Evolutionary conservation across 2,888 invertebrate genomes (phyloP), one percentile per base, ranked within the genome.

Genomic region (Drosophila phalerata): DNA sequence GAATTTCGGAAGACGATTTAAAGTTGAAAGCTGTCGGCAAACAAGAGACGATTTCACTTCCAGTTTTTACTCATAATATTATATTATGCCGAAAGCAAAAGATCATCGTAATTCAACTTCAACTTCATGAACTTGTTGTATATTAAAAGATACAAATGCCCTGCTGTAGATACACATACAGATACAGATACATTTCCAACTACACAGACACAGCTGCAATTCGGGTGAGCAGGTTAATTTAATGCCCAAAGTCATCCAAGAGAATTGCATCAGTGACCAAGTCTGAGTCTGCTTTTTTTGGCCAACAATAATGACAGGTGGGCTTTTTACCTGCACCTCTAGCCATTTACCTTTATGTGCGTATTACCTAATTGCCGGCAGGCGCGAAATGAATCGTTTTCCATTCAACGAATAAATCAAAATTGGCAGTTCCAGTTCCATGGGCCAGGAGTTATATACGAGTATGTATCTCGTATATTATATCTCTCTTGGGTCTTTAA

Each of bases 351-450:
- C 60, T 70, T 64, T 70, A 70, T 66, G 77, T 68, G 67, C 55
- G 68, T 63, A 73, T 84, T 82, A 81, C 81, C 76, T 76, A 85
- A 84, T 82, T 81, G 85, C 68, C 76, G 77, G 68, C 71, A 73
- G 85, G 77, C 79, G 82, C 64, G 57, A 74, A 70, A 57, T 64
- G 56, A 43, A 73, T 69, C 62, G 62, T 68, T 81, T 60, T 42
- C 40, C 52, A 68, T 60, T 62, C 58, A 48, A 48, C 64, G 52
- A 65, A 73, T 83, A 75, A 74, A 81, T 77, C 85, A 77, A 79
- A 77, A 79, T 77, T 69, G 79, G 71, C 85, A 77, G 77, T 73
- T 81, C 70, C 79, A 70, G 85, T 77, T 76, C 57, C 45, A 34
- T 69, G 40, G 61, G 40, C 57, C 55, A 72, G 65, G 49, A 67